Evolutionary conservation across 2,888 invertebrate genomes (phyloP).

Genomic region (Bursaphelenchus okinawaensis): DNA sequence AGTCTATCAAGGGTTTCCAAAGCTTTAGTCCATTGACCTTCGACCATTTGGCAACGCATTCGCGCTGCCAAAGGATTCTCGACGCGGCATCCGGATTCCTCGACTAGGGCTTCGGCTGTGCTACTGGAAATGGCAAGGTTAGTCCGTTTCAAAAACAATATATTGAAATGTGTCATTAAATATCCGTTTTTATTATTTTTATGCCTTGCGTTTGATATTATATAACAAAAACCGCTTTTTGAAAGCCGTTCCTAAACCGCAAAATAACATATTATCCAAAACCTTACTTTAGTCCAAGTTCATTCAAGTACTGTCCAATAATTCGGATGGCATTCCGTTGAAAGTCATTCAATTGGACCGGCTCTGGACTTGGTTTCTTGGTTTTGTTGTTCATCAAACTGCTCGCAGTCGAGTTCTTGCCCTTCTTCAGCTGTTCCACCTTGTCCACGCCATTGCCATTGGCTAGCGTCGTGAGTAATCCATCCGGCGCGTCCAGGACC

Average conservation of each 20-base stretch:
- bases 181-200: too few species aligned
- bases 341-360: constrained; percentile 23
- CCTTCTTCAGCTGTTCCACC: background rate
- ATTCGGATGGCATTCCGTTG: constrained; percentile 41
- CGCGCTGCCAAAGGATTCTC: constrained; percentile 39
- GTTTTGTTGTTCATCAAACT: constrained; percentile 3
- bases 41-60: constrained; percentile 28
- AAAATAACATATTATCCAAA: background rate
- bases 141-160: background rate
- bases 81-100: constrained; percentile 47
- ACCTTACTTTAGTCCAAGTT: constrained; percentile 42
- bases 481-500: background rate
- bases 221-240: too few species aligned
- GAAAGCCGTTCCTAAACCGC: background rate
- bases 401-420: background rate
- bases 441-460: background rate
- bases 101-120: constrained; percentile 44
- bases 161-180: too few species aligned
- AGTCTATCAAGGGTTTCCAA: constrained; percentile 31
- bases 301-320: constrained; percentile 47
- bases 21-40: constrained; percentile 38
- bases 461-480: background rate
- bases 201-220: too few species aligned
- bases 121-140: constrained; percentile 29
- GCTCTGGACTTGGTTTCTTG: background rate